These are phyloP conservation scores for Ahaetulla prasina DNA, from an alignment of 2,113 vertebrate genomes.

Conservation along the genomic window DNA sequence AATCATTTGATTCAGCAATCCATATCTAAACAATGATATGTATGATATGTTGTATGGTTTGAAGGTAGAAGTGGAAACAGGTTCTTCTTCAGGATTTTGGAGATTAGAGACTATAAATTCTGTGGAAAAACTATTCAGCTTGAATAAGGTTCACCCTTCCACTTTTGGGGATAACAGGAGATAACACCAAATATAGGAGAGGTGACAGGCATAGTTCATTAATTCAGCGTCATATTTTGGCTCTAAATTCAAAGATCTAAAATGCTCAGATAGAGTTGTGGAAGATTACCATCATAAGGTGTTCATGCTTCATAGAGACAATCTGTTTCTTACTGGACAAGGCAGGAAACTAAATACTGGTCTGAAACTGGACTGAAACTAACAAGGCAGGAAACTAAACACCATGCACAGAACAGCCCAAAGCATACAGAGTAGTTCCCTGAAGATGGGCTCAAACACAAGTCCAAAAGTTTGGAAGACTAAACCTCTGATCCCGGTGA, in stretches of 20 bases:
- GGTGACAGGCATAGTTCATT: background rate
- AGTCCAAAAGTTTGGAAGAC: no score
- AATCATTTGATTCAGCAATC: background rate
- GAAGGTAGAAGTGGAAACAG: background rate
- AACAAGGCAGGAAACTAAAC: no score
- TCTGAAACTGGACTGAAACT: no score
- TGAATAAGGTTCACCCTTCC: background rate
- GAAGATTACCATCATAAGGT: background rate
- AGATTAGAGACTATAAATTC: background rate
- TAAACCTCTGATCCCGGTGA: no score
- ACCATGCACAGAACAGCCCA: no score
- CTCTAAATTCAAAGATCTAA: background rate
- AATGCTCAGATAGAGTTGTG: background rate
- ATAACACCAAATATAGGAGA: background rate
- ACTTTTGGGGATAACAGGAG: background rate
- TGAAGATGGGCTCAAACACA: no score
- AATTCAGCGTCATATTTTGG: background rate
- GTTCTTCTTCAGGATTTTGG: background rate
- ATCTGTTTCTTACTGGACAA: background rate
- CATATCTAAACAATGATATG: background rate
- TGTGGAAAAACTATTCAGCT: background rate
- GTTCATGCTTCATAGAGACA: background rate
- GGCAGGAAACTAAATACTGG: no score
- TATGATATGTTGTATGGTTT: background rate
- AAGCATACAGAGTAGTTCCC: no score